phyloP scores from a whole-genome alignment of 1,140 invertebrate species.

The Zaprionus taronus region DNA sequence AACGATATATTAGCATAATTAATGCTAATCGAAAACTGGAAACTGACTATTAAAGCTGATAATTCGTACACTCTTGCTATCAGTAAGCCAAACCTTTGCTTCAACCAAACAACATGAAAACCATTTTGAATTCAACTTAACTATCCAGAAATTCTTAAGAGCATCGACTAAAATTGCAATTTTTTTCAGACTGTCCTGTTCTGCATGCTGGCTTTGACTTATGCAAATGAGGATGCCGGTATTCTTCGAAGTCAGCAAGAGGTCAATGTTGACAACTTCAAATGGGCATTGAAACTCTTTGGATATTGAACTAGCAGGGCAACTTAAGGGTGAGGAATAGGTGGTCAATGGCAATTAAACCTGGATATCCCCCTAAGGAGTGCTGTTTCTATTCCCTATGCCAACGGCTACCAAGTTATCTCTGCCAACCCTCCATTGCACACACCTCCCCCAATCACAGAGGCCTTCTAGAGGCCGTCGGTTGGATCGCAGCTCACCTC shows the following conservation, averaged over 20 bases:
- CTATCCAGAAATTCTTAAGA: neutral
- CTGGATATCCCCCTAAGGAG: conserved; percentile 90
- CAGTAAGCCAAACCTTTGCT: conserved; percentile 59
- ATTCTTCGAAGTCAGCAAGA: conserved; percentile 45
- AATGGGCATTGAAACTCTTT: conserved; percentile 89
- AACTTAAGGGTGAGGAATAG: conserved; percentile 88
- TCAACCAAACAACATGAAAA: conserved; percentile 70
- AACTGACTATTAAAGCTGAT: conserved; percentile 57
- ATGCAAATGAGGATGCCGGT: conserved; percentile 61
- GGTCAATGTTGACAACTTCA: conserved; percentile 55
- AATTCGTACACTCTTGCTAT: conserved; percentile 28
- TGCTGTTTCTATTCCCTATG: conserved; percentile 82
- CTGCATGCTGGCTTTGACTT: conserved; percentile 64
- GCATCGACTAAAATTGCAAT: neutral
- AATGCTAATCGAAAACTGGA: conserved; percentile 30
- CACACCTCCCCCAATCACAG: conserved; percentile 87
- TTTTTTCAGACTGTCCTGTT: conserved; percentile 57
- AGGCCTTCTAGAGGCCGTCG: conserved; percentile 86
- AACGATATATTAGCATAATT: conserved; percentile 55
- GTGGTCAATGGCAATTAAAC: conserved; percentile 90
- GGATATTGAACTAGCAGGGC: conserved; percentile 89
- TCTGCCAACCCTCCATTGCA: conserved; percentile 87
- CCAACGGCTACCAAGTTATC: conserved; percentile 89
- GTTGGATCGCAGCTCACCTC: conserved; percentile 79
- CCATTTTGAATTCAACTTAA: conserved; percentile 62